Percentiles rank a stretch among this genome's conserved stretches.
These are phyloP conservation scores for Thymallus thymallus DNA, from an alignment of 2,113 vertebrate genomes.

Conservation along the genomic window DNA sequence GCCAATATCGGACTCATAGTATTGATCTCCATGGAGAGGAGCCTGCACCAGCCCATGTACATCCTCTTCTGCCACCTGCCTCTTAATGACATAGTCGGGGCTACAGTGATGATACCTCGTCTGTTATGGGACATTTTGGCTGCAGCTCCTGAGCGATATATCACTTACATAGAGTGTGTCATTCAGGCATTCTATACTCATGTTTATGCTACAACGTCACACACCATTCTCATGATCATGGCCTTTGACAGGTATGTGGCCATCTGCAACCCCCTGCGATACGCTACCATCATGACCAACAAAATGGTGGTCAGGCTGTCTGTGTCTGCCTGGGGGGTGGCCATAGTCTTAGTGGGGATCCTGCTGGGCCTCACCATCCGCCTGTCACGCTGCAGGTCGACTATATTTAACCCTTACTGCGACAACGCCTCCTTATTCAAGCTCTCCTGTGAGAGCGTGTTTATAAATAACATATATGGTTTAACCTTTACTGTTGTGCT, in stretches of 20 bases:
- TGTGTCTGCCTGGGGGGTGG: slow-evolving; percentile 32
- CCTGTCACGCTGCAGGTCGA: slow-evolving; percentile 28
- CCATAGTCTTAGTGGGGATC: slow-evolving; percentile 31
- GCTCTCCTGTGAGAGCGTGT: slow-evolving; percentile 40
- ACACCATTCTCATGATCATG: slow-evolving; percentile 66
- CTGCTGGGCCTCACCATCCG: slow-evolving; percentile 34
- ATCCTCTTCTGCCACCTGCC: slow-evolving; percentile 60
- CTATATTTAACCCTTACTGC: slow-evolving; percentile 39
- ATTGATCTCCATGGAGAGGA: slow-evolving; percentile 41
- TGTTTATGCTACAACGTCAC: slow-evolving; percentile 39
- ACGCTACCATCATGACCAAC: slow-evolving; percentile 37
- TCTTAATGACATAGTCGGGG: slow-evolving; percentile 57
- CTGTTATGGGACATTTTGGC: slow-evolving; percentile 44
- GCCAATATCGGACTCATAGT: slow-evolving; percentile 49
- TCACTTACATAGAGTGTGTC: slow-evolving; percentile 55
- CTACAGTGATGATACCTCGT: slow-evolving; percentile 47
- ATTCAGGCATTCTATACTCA: slow-evolving; percentile 58
- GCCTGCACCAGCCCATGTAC: slow-evolving; percentile 64
- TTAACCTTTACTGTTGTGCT: slow-evolving; percentile 29
- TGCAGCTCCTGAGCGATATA: slow-evolving; percentile 40
- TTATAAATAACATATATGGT: slow-evolving; percentile 45
- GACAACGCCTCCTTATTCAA: slow-evolving; percentile 48
- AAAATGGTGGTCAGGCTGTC: slow-evolving; percentile 38
- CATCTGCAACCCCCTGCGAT: slow-evolving; percentile 45
- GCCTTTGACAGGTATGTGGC: slow-evolving; percentile 68